Base-by-base conservation (phyloP, 2,113 vertebrate genomes). In the Callionymus lyra region DNA sequence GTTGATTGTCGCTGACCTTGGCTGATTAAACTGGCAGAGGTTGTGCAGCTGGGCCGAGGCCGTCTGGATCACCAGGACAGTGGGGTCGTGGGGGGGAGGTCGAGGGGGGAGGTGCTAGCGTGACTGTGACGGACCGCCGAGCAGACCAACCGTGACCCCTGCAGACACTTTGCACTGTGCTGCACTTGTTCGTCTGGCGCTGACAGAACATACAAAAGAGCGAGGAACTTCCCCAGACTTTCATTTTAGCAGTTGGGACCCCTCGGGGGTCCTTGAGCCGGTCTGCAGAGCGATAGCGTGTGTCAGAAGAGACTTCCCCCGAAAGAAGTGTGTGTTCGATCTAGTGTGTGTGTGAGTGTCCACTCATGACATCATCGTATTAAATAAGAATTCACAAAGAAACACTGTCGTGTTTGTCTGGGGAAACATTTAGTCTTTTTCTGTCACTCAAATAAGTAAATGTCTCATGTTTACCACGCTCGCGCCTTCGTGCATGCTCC, bases 191-290 rank as follows among this genome's bases (percentile, higher is more conserved):
- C 13, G 0, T 47, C 51, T 14, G 72, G 62, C 59, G 0, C 10
- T 72, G 56, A 0, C 2, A 63, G 52, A 40, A 37, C 68, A 69
- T 56, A 0, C 16, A 77, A 74, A 71, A 62, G 77, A 72, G 56
- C 59, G 36, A 69, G 60, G 77, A 67, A 74, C 64, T 6, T 31
- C 70, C 75, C 71, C 65, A 27, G 59, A 83, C 76, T 81, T 76
- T 65, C 71, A 73, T 70, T 80, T 79, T 43, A 63, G 51, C 48
- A 59, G 59, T 83, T 84, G 82, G 73, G 72, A 83, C 73, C 73
- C 79, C 56, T 33, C 46, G 47, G 70, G 68, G 70, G 48, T 53
- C 59, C 18, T 11, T 78, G 65, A 69, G 69, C 72, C 64, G 72
- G 74, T 18, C 45, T 27, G 37, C 16, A 58, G 53, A 63, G n/a